Evolutionary conservation across 2,113 vertebrate genomes (phyloP), one percentile per base, ranked within the genome.

Genomic region (Perognathus longimembris): DNA sequence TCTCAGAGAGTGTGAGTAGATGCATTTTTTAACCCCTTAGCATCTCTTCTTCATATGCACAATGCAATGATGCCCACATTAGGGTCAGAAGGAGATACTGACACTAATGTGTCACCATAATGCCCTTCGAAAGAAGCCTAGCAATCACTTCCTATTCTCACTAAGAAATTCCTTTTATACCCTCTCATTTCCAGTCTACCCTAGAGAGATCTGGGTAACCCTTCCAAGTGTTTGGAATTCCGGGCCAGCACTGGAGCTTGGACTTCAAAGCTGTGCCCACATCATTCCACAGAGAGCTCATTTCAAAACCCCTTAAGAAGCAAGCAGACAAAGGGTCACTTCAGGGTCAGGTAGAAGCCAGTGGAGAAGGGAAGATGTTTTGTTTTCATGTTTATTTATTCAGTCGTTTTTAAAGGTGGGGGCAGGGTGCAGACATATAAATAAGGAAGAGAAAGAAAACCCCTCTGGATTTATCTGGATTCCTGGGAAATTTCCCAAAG

Each of bases 401-500:
- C 90, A 85, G 69, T 85, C 69, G 80, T 94, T 88, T n/a, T 97
- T 95, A 92, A 98, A 97, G 93, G 80, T 84, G 77, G 90, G 64
- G 88, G 73, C n/a, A 45, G 34, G 70, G 36, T 75, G 81, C 38
- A 36, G 82, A 89, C 54, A 17, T 85, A 71, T 66, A 45, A 88
- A 88, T 82, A 93, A 94, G 90, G 59, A 84, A 88, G 59, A 79
- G 86, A 95, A 97, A 97, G 93, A 95, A 95, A 63, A 0, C 30
- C 89, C 75, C 92, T 95, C 91, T 95, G 92, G 91, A 96, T 84
- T 82, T 94, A 88, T 97, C 97, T 81, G 85, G 95, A 97, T 97
- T 98, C 96, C 96, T 96, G 95, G 91, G 96, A 97, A 97, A 96
- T 94, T 93, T 96, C 97, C 95, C 91, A 95, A 96, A 96, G 93